Conservation (phyloP, 1,140 invertebrate genomes). For the Trachymyrmex septentrionalis region DNA sequence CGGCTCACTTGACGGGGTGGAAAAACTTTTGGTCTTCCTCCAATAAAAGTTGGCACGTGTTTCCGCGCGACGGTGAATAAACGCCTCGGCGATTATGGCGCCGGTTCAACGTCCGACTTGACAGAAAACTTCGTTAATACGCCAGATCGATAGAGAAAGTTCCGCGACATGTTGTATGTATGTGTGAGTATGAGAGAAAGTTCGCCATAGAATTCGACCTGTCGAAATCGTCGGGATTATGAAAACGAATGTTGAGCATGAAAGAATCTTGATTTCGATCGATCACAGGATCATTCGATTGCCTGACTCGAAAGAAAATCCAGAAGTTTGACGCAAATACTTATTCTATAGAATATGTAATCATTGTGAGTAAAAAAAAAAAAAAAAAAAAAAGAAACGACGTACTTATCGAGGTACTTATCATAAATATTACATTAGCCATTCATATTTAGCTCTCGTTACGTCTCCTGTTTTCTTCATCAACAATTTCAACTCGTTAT, state of each 20-base stretch:
- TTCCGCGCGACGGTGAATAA: constrained; percentile 81
- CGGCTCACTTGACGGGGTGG: constrained; percentile 59
- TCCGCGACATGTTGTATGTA: constrained; percentile 22
- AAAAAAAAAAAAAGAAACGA: too few species aligned
- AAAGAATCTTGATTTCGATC: constrained; percentile 35
- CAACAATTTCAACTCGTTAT: neutral
- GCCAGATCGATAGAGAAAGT: constrained; percentile 70
- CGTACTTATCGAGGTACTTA: neutral
- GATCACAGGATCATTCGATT: neutral
- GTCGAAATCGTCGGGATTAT: constrained; percentile 32
- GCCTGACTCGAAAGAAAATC: neutral
- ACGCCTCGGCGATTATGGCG: constrained; percentile 82
- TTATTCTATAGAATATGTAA: neutral
- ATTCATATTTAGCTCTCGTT: neutral
- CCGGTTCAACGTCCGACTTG: constrained; percentile 66
- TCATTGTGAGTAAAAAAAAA: neutral
- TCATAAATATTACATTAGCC: neutral
- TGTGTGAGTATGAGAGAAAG: neutral
- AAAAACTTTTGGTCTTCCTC: constrained; percentile 84
- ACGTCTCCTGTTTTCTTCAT: neutral
- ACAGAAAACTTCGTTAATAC: constrained; percentile 76
- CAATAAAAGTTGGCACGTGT: constrained; percentile 84
- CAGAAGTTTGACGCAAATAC: neutral
- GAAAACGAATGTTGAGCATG: constrained; percentile 5
- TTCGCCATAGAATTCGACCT: constrained; percentile 10